A percentile compares a stretch with the other conserved stretches of the same genome.
These are phyloP conservation scores for Atherinomorus stipes DNA, from an alignment of 2,113 vertebrate genomes.

Conservation along the genomic window DNA sequence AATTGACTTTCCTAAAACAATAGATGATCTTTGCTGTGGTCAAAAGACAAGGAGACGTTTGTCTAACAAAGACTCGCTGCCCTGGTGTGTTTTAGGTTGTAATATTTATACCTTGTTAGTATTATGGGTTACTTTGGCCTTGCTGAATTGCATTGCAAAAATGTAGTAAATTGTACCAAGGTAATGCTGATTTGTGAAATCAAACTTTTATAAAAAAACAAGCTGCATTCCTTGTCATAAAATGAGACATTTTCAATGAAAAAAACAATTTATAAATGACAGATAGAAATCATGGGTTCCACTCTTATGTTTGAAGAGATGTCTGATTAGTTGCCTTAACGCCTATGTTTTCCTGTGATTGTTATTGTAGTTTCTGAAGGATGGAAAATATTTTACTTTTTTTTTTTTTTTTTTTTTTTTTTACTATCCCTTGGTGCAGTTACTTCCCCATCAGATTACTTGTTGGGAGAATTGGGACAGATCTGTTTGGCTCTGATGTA, in stretches of 20 bases:
- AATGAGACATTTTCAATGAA: neutral
- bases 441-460: neutral
- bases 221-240: neutral
- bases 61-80: neutral
- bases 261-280: neutral
- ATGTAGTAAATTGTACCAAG: too few species aligned
- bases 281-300: neutral
- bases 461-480: neutral
- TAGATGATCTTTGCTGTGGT: neutral
- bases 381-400: neutral
- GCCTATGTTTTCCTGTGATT: neutral
- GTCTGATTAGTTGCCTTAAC: constrained; percentile 59
- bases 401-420: neutral
- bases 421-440: neutral
- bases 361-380: constrained; percentile 3
- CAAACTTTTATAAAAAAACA: neutral
- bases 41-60: neutral
- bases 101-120: neutral
- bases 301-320: neutral
- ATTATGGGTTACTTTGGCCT: neutral
- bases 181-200: neutral
- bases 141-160: neutral
- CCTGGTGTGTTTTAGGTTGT: neutral
- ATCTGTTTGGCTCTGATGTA: neutral
- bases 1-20: neutral